phyloP scores from a whole-genome alignment of 2,888 invertebrate species.

The Rhopalosiphum nymphaeae region DNA sequence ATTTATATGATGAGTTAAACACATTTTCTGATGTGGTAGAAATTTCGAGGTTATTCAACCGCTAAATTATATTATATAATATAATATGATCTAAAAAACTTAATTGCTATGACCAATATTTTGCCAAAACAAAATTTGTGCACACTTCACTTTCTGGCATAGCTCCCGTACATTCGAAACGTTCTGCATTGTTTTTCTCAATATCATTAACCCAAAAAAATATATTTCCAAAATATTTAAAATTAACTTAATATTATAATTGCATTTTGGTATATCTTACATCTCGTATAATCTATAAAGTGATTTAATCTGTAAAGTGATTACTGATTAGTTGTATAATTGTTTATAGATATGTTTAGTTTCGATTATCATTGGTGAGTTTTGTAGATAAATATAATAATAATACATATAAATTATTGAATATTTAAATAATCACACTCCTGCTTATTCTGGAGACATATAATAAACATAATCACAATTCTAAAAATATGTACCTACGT shows the following conservation, averaged over 20 bases:
- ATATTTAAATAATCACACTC: neutral
- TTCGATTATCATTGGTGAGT: neutral
- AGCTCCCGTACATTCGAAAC: slow-evolving; percentile 25
- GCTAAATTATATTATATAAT: slow-evolving; percentile 5
- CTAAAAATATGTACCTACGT: no score
- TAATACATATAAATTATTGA: neutral
- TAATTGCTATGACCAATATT: slow-evolving; percentile 18
- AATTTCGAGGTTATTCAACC: neutral
- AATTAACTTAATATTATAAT: slow-evolving; percentile 29
- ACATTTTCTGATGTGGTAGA: neutral
- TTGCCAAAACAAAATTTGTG: slow-evolving; percentile 60
- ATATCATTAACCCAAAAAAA: slow-evolving; percentile 46
- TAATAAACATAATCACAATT: no score
- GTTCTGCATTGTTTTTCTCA: slow-evolving; percentile 44
- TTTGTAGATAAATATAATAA: neutral
- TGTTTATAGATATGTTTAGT: neutral
- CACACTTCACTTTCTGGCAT: slow-evolving; percentile 64
- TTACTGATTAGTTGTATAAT: neutral
- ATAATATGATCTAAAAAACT: slow-evolving; percentile 25
- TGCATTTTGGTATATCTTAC: neutral
- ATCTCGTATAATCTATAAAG: neutral
- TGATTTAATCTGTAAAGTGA: slow-evolving; percentile 1
- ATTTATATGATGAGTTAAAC: neutral
- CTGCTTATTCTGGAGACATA: neutral
- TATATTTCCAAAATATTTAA: slow-evolving; percentile 36